Conservation (phyloP, 2,113 vertebrate genomes). For the Charadrius vociferus region DNA sequence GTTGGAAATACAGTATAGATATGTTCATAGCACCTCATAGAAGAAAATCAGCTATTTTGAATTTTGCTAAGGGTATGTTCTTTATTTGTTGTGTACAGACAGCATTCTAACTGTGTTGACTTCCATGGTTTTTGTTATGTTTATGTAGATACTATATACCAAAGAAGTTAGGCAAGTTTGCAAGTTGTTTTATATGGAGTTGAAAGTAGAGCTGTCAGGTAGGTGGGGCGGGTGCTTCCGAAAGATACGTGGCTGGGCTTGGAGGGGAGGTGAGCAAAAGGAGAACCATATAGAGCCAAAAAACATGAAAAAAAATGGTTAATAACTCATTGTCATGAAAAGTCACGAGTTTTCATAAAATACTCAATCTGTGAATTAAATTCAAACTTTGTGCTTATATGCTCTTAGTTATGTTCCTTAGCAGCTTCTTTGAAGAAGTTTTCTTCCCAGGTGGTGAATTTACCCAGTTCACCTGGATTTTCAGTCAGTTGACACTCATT, state of each 20-base stretch:
- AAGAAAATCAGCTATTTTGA: not conserved
- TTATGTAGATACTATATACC: rapidly evolving
- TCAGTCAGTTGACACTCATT: not conserved
- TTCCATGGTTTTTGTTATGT: not conserved
- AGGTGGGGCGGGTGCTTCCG: too few relatives aligned
- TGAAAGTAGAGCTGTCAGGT: not conserved
- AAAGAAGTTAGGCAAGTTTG: too few relatives aligned
- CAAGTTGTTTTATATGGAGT: rapidly evolving
- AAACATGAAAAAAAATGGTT: rapidly evolving
- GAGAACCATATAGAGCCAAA: not conserved
- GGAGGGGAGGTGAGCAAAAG: not conserved
- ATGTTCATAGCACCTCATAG: not conserved
- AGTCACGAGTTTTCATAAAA: not conserved
- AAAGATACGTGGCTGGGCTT: rapidly evolving
- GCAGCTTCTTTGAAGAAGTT: not conserved
- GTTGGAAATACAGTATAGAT: not conserved
- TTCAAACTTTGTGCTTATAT: not conserved
- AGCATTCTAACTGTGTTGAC: rapidly evolving
- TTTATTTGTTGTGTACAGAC: not conserved
- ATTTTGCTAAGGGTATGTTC: not conserved
- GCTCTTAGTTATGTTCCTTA: not conserved
- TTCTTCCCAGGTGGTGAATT: not conserved
- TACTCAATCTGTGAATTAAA: not conserved
- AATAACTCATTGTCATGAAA: not conserved
- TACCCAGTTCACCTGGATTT: not conserved